These are phyloP conservation scores for Drosophila antonietae DNA, from an alignment of 2,888 invertebrate genomes.

Conservation along the genomic window DNA sequence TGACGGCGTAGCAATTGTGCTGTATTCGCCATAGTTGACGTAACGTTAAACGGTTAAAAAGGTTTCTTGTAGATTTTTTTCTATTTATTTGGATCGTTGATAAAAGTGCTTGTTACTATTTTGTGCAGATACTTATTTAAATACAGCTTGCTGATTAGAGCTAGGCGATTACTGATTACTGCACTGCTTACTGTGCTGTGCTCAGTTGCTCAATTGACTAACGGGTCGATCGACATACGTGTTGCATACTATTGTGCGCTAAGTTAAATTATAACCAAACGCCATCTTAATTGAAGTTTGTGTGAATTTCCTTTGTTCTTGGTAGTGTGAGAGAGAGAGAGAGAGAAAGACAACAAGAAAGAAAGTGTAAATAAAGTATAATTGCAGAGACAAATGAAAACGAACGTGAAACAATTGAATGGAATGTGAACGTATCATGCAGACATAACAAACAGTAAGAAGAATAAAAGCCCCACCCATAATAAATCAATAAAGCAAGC, in stretches of 20 bases:
- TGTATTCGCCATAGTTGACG: conserved; percentile 91
- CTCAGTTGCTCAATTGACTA: conserved; percentile 24
- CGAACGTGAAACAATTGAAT: conserved; percentile 9
- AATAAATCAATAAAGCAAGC: conserved; percentile 55
- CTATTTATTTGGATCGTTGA: conserved; percentile 13
- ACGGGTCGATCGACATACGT: conserved; percentile 25
- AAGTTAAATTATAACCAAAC: conserved; percentile 27
- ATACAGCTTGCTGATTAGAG: too few species aligned
- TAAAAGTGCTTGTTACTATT: conserved; percentile 16
- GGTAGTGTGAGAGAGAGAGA: neutral
- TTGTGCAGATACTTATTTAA: conserved; percentile 21
- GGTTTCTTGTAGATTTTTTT: conserved; percentile 16
- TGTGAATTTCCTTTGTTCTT: conserved; percentile 6
- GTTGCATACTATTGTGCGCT: conserved; percentile 46
- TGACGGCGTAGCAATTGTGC: conserved; percentile 95
- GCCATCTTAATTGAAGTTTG: conserved; percentile 14
- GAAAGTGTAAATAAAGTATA: conserved; percentile 18
- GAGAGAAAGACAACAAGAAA: neutral
- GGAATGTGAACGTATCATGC: conserved; percentile 8
- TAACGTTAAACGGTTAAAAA: conserved; percentile 32
- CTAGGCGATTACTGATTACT: neutral
- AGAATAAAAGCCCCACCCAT: conserved; percentile 17
- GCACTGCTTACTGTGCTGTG: conserved; percentile 18
- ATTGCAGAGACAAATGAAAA: conserved; percentile 15
- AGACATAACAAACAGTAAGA: conserved; percentile 20